Conservation (phyloP, 2,888 invertebrate species). For the Galeruca laticollis region DNA sequence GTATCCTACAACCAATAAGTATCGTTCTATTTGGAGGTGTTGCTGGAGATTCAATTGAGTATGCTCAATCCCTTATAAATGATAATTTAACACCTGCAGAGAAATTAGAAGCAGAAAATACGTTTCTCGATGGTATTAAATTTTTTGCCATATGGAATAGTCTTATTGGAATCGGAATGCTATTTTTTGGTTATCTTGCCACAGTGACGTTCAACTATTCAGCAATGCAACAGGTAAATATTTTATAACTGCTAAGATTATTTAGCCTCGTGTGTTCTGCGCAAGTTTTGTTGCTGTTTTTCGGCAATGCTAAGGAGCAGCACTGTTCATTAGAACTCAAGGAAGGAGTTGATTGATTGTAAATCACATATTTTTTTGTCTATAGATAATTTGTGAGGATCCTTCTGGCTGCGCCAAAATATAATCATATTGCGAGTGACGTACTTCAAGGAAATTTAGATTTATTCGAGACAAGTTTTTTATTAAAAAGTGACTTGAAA, state of each 20-base stretch:
- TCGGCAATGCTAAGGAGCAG: too few relatives aligned
- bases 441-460: too few relatives aligned
- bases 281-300: neutral
- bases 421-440: too few relatives aligned
- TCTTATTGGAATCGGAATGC: constrained; percentile 72
- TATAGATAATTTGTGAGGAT: too few relatives aligned
- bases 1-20: constrained; percentile 76
- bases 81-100: constrained; percentile 41
- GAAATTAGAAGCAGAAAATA: constrained; percentile 59
- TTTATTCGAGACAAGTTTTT: too few relatives aligned
- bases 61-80: constrained; percentile 45
- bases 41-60: constrained; percentile 71
- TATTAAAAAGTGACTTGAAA: too few relatives aligned
- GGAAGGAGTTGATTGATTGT: too few relatives aligned
- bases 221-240: constrained; percentile 77
- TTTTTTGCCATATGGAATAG: constrained; percentile 74
- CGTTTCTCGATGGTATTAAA: constrained; percentile 69
- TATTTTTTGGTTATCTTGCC: constrained; percentile 74
- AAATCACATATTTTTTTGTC: too few relatives aligned
- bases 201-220: constrained; percentile 78
- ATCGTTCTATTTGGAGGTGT: constrained; percentile 77
- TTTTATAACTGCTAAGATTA: too few relatives aligned
- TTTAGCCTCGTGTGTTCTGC: neutral
- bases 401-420: too few relatives aligned
- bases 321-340: too few relatives aligned